Evolutionary conservation across 1,140 invertebrate genomes (phyloP).

Genomic region (Campoletis sonorensis): DNA sequence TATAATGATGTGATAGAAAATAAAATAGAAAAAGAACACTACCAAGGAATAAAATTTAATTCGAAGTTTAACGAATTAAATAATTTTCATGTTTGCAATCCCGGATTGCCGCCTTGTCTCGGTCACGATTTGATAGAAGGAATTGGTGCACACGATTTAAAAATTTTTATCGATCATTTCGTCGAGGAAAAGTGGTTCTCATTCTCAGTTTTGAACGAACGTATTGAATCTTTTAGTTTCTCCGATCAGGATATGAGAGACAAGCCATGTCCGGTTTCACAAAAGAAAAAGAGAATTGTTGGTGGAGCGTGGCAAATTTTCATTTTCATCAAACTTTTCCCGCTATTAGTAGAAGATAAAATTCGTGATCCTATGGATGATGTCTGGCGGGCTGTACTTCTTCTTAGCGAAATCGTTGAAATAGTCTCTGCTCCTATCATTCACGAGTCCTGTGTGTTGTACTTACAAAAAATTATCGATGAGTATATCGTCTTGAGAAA

Average conservation of each 20-base stretch:
- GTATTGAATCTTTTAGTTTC: slow-evolving; percentile 55
- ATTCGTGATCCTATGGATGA: slow-evolving; percentile 43
- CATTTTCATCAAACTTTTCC: slow-evolving; percentile 48
- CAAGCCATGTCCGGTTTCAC: slow-evolving; percentile 44
- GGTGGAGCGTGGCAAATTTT: slow-evolving; percentile 53
- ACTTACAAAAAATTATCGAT: slow-evolving; percentile 50
- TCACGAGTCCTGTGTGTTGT: slow-evolving; percentile 49
- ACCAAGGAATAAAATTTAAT: slow-evolving; percentile 53
- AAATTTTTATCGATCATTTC: slow-evolving; percentile 53
- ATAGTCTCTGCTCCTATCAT: slow-evolving; percentile 58
- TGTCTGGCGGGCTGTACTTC: slow-evolving; percentile 41
- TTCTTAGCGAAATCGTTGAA: slow-evolving; percentile 49
- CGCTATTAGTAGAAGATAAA: slow-evolving; percentile 47
- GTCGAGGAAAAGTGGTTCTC: slow-evolving; percentile 55
- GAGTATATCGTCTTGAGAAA: slow-evolving; percentile 54
- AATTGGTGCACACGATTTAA: slow-evolving; percentile 55
- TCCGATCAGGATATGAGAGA: slow-evolving; percentile 51
- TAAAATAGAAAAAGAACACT: slow-evolving; percentile 26
- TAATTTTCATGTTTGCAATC: slow-evolving; percentile 51
- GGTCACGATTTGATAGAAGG: slow-evolving; percentile 60
- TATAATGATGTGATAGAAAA: slow-evolving; percentile 53
- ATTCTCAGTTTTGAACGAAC: slow-evolving; percentile 52
- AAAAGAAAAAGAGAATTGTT: slow-evolving; percentile 35
- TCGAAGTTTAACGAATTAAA: slow-evolving; percentile 52
- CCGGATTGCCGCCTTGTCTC: slow-evolving; percentile 56